A percentile compares a stretch with the other conserved stretches of the same genome.
Conservation (phyloP, 2,888 invertebrate genomes). For the Pherbina coryleti region DNA sequence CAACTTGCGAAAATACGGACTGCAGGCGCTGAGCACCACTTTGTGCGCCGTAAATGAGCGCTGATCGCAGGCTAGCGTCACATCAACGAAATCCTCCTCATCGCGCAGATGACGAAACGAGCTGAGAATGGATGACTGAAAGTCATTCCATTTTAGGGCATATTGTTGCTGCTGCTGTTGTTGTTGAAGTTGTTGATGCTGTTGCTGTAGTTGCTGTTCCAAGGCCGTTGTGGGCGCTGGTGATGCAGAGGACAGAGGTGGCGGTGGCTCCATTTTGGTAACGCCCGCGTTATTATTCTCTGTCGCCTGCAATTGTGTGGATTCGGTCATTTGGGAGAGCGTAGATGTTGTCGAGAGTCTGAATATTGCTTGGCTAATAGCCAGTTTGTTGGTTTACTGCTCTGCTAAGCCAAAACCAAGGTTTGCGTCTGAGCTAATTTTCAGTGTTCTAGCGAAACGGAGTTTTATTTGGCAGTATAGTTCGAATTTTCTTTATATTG, state of each 20-base stretch:
- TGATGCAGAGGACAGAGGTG: conserved; percentile 70
- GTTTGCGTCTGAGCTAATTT: not conserved
- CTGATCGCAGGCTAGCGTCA: conserved; percentile 91
- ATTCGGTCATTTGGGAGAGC: conserved; percentile 67
- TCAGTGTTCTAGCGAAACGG: not conserved
- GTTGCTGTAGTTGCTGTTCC: conserved; percentile 53
- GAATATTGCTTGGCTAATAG: not conserved
- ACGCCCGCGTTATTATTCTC: conserved; percentile 70
- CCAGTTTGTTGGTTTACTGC: not conserved
- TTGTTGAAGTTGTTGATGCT: conserved; percentile 59
- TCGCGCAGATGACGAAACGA: conserved; percentile 90
- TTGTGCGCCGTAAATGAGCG: conserved; percentile 92
- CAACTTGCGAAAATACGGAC: conserved; percentile 89
- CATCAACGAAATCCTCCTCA: conserved; percentile 93
- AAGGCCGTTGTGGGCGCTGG: conserved; percentile 57
- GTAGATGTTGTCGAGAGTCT: not conserved
- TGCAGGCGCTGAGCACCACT: conserved; percentile 91
- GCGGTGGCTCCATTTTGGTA: conserved; percentile 71
- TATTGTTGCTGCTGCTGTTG: conserved; percentile 82
- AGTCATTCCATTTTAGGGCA: conserved; percentile 95
- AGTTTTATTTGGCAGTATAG: too few relatives aligned
- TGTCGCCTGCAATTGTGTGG: conserved; percentile 69
- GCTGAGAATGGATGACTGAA: conserved; percentile 90
- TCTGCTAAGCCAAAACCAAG: not conserved
- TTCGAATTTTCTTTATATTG: not conserved